These are phyloP conservation scores for Cryptophagus acutangulus DNA, from an alignment of 2,888 invertebrate genomes.

Conservation along the genomic window DNA sequence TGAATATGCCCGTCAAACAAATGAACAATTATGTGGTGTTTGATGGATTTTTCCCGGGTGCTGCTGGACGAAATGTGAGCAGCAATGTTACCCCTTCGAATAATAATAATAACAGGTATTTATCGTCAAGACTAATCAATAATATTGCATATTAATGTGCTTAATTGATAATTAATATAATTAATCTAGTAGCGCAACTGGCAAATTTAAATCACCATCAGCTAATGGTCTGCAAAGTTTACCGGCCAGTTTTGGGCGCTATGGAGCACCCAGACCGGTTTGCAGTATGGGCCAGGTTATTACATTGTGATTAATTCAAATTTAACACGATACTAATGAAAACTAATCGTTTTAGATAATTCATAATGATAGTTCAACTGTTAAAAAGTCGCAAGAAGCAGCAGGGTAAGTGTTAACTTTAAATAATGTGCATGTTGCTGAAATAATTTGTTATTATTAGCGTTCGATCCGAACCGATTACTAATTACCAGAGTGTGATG, in stretches of 20 bases:
- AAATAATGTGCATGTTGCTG: slow-evolving; percentile 6
- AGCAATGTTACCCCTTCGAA: too few species aligned
- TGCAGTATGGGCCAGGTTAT: slow-evolving; percentile 69
- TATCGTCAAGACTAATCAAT: background rate
- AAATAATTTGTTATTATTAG: slow-evolving; percentile 14
- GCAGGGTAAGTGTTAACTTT: slow-evolving; percentile 52
- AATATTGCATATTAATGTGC: background rate
- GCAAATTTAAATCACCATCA: slow-evolving; percentile 32
- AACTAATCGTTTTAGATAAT: slow-evolving; percentile 62
- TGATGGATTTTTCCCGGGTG: slow-evolving; percentile 65
- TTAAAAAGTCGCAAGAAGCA: slow-evolving; percentile 51
- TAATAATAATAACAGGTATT: slow-evolving; percentile 15
- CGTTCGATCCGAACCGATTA: slow-evolving; percentile 27
- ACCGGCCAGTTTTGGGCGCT: slow-evolving; percentile 51
- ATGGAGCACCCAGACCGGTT: slow-evolving; percentile 59
- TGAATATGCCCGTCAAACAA: slow-evolving; percentile 64
- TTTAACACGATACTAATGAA: slow-evolving; percentile 3
- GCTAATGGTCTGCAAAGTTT: slow-evolving; percentile 43
- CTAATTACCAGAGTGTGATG: slow-evolving; percentile 23
- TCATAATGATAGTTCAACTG: slow-evolving; percentile 55
- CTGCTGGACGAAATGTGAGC: slow-evolving; percentile 7
- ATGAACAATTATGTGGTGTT: slow-evolving; percentile 86
- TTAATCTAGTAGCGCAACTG: slow-evolving; percentile 22
- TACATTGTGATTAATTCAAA: slow-evolving; percentile 26
- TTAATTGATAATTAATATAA: slow-evolving; percentile 13